Base-by-base conservation (phyloP, 2,888 invertebrate species). In the Eurytoma californica region DNA sequence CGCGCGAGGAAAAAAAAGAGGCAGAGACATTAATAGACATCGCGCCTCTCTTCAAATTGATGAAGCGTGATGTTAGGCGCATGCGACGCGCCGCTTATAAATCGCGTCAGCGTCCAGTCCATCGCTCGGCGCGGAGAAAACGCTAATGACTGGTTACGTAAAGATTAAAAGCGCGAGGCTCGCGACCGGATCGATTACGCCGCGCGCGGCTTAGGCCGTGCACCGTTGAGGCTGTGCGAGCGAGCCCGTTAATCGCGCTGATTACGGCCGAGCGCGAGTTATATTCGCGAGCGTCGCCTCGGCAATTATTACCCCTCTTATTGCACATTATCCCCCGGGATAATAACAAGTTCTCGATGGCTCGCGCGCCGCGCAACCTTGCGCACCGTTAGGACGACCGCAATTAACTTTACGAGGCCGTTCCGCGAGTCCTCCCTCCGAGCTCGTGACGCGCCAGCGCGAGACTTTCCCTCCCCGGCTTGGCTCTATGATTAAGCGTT, bases 381-480 rank as follows among this genome's bases (percentile, higher is more conserved):
- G 77, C 77, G 47, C 65, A 61, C 80, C 77, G 80, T 77, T 80
- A 80, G 69, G 70, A 74, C 72, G 77, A 74, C 77, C 80, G 80
- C 80, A 80, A 77, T 80, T 80, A 80, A 80, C 66, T 80, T 80
- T 80, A 80, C 51, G 77, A 80, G 77, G 72, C 77, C 60, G 76
- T 67, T 70, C 47, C 30, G 57, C 28, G 66, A 67, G 60, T 28
- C 53, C 24, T 30, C 24, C 18, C 63, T 5, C 7, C 60, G 55
- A 39, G n/a, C 20, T 18, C 58, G 18, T 28, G 55, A 51, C 18
- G 68, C 39, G 9, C 14, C 28, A 55, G 61, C 14, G 7, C 16
- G 28, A 39, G 39, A 39, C 39, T 39, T 39, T 39, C 51, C 2
- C 13, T 60, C 4, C 18, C 20, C 24, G 1, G 18, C 61, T 16